Evolutionary conservation across 2,888 invertebrate genomes (phyloP).

Genomic region (Phrixothrix hirtus): DNA sequence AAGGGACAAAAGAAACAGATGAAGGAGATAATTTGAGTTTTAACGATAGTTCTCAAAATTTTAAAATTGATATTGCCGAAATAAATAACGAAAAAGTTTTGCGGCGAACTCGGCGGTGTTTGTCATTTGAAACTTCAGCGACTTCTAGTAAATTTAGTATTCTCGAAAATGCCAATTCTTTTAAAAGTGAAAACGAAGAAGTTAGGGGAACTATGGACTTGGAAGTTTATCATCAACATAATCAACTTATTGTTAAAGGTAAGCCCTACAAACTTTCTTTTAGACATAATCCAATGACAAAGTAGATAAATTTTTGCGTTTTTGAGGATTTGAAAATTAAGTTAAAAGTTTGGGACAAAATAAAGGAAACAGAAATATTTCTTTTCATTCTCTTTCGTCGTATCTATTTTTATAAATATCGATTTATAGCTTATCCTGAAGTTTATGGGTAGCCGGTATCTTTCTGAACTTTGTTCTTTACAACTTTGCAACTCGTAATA

Average conservation of each 20-base stretch:
- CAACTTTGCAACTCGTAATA: too few species aligned
- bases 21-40: neutral
- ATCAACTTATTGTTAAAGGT: conserved; percentile 55
- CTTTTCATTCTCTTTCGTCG: too few species aligned
- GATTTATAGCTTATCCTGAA: too few species aligned
- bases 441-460: too few species aligned
- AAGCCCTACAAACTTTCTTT: conserved; percentile 33
- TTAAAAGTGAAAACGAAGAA: conserved; percentile 40
- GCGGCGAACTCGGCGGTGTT: conserved; percentile 52
- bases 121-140: conserved; percentile 52
- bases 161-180: conserved; percentile 35
- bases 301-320: too few species aligned
- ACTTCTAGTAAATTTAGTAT: conserved; percentile 17
- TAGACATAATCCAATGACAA: neutral
- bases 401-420: neutral
- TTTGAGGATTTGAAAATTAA: too few species aligned
- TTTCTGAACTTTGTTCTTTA: too few species aligned
- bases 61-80: neutral
- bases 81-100: neutral
- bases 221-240: conserved; percentile 47
- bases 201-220: conserved; percentile 53
- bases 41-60: neutral
- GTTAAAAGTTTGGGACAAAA: too few species aligned
- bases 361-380: too few species aligned
- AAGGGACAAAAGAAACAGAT: conserved; percentile 35